Evolutionary conservation across 2,113 vertebrate genomes (phyloP), one percentile per base, ranked within the genome.

Genomic region (Cacatua alba): DNA sequence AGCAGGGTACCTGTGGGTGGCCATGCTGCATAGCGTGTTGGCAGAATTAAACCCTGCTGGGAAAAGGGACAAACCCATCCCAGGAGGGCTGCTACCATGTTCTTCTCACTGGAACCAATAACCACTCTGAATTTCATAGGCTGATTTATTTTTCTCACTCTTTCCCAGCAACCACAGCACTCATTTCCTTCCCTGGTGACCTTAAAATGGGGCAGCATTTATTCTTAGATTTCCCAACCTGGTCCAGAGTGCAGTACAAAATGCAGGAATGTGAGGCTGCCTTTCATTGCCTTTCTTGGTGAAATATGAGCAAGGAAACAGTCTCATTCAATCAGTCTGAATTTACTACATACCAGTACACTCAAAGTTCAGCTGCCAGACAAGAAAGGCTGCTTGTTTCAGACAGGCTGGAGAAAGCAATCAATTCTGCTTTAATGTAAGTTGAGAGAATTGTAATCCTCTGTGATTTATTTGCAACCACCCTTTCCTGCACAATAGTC

Each of bases 371-470:
- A 74, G 82, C 55, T 49, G 83, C 53, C 17, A 28, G 70, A 86
- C 88, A 92, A 90, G 79, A 92, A 97, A 97, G 81, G 88, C 82
- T 95, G 84, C 86, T 93, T 93, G 76, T 91, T 97, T 96, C 81
- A 59, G 91, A 84, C 25, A 5, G 72, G 84, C 90, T 90, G 43
- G 31, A 71, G 68, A 69, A 92, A 85, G 62, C 44, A 69, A 92
- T 78, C 60, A 57, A 85, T 82, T 92, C 46, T 81, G 49, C 88
- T 94, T 88, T 93, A 71, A 97, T 81, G 78, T 53, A 88, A 95
- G 80, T 29, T 78, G 74, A 96, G 83, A 93, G 91, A 86, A 82
- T 67, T 62, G 48, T 93, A 96, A 97, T 94, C 92, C 93, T 91
- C 94, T 55, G 16, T 75, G 84, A 96, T 96, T 90, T 93, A 96